phyloP scores from a whole-genome alignment of 2,113 vertebrate species.

The Oncorhynchus mykiss region DNA sequence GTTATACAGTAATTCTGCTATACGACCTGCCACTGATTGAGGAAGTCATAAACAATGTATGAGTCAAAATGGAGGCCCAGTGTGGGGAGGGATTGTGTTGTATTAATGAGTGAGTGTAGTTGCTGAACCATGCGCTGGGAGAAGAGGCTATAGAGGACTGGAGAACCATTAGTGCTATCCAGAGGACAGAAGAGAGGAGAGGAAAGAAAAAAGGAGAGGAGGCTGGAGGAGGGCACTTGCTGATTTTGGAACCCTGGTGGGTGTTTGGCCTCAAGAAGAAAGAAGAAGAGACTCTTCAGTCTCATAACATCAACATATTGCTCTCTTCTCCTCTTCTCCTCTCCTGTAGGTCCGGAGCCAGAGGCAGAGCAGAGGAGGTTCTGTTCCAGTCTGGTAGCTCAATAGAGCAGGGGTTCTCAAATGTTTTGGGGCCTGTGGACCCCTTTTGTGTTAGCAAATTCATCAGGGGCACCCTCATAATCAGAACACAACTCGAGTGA shows the following conservation, averaged over 20 bases:
- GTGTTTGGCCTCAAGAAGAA: no score
- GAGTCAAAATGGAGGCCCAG: slow-evolving; percentile 14
- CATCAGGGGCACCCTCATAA: no score
- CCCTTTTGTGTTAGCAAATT: no score
- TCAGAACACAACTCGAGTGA: no score
- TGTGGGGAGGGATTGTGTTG: slow-evolving; percentile 22
- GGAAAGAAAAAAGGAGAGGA: neutral
- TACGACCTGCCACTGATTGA: slow-evolving; percentile 46
- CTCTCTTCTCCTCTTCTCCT: neutral
- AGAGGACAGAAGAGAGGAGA: slow-evolving; percentile 32
- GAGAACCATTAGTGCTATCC: slow-evolving; percentile 60
- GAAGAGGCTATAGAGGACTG: slow-evolving; percentile 1
- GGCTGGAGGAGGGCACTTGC: slow-evolving; percentile 11
- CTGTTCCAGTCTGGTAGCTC: no score
- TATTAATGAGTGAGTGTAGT: slow-evolving; percentile 23
- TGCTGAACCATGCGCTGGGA: slow-evolving; percentile 9
- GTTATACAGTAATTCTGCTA: slow-evolving; percentile 12
- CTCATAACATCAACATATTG: neutral
- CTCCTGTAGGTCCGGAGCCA: slow-evolving; percentile 14
- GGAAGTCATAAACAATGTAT: slow-evolving; percentile 46
- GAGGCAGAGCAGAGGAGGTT: neutral
- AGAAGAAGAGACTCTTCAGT: neutral
- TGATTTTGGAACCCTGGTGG: neutral
- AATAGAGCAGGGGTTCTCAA: no score
- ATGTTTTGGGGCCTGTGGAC: no score